Percentiles rank a stretch among this genome's conserved stretches.
phyloP scores from a whole-genome alignment of 2,888 invertebrate genomes.

The Scaptomyza tumidula region DNA sequence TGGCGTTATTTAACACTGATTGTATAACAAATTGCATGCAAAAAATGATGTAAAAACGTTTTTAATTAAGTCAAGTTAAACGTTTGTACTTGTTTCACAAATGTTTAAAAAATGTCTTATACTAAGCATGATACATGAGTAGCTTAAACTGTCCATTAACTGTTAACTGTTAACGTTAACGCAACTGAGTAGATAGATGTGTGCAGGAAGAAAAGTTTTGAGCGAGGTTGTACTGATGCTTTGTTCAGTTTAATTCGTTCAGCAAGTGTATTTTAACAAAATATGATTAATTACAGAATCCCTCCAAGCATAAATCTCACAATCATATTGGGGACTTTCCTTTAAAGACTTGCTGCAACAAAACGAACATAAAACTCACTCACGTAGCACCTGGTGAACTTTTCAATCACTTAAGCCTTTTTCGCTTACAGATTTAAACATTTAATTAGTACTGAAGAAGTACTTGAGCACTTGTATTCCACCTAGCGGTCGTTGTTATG shows the following conservation, averaged over 20 bases:
- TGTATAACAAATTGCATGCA: too few species aligned
- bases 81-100: too few species aligned
- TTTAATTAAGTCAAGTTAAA: too few species aligned
- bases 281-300: conserved; percentile 24
- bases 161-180: not conserved
- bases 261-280: conserved; percentile 1
- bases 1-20: too few species aligned
- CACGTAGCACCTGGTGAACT: conserved; percentile 30
- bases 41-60: too few species aligned
- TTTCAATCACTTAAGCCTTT: conserved; percentile 62
- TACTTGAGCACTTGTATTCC: not conserved
- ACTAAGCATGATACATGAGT: too few species aligned
- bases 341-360: conserved; percentile 38
- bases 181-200: conserved; percentile 11
- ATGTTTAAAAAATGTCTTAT: not conserved
- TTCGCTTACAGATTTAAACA: conserved; percentile 63
- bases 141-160: not conserved
- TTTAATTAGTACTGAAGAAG: conserved; percentile 56
- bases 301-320: too few species aligned
- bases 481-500: not conserved
- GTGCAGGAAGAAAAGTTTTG: conserved; percentile 2
- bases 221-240: conserved; percentile 11
- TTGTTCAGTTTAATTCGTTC: conserved; percentile 11
- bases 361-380: conserved; percentile 47
- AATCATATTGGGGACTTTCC: not conserved